Evolutionary conservation across 2,797 vertebrate genomes (phyloP), one percentile per base, ranked within the genome.

Genomic region (Distichodus sexfasciatus): DNA sequence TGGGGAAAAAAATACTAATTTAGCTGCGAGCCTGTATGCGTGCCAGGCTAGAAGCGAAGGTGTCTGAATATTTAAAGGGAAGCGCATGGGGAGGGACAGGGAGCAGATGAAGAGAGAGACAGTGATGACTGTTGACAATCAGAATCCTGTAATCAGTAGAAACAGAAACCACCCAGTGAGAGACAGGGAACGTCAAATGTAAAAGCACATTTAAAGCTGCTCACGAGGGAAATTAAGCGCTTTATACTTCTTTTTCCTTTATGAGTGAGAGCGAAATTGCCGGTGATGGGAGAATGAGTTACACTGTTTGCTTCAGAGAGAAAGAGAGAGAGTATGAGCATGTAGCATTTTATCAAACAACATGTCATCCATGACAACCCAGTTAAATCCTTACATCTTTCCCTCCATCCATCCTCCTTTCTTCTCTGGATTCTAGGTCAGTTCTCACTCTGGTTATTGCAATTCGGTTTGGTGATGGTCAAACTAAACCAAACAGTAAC

Each of bases 331-430:
- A 40, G 55, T 6, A 17, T 15, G 3, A 2, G 2, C n/a, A 43
- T 5, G 1, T 1, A 43, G n/a, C n/a, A n/a, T n/a, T n/a, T n/a
- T n/a, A n/a, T n/a, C n/a, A n/a, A n/a, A n/a, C 46, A 83, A 83
- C 83, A 50, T 84, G 84, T 86, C 84, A 85, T 63, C 80, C 74
- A 82, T 76, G 79, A 63, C 83, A 35, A 28, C 35, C 60, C 60
- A 63, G 6, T 15, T 23, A 21, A 63, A 68, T 31, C 31, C 15
- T 6, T 31, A 17, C 50, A 31, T n/a, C 17, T 35, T 53, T 10
- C 23, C 17, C 15, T 43, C n/a, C 17, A 24, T 31, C 4, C 28
- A 53, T 54, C 46, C 26, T 38, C 10, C 38, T 7, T 28, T 21
- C 31, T 23, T 51, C 26, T 33, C 6, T 48, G 26, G n/a, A n/a